Percentiles rank a stretch among this genome's conserved stretches.
Conservation (phyloP, 2,888 invertebrate species). For the Coleophora flavipennella region DNA sequence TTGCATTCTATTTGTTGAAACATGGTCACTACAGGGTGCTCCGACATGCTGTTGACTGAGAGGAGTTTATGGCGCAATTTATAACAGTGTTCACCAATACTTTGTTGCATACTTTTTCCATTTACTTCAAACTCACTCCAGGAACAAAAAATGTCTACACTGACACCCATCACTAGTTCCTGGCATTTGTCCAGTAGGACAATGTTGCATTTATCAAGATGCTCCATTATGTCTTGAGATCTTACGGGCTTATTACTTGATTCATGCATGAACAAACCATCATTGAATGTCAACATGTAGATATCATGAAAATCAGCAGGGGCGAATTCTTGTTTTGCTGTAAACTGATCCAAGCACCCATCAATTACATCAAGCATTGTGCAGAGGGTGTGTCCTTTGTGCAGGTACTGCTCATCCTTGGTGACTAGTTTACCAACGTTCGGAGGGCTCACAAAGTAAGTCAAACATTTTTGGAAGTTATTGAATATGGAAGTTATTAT, state of each 20-base stretch:
- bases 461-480: slow-evolving; percentile 39
- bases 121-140: slow-evolving; percentile 59
- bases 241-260: slow-evolving; percentile 26
- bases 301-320: slow-evolving; percentile 25
- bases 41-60: slow-evolving; percentile 23
- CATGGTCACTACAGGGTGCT: slow-evolving; percentile 48
- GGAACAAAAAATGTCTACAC: slow-evolving; percentile 56
- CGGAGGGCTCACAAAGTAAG: slow-evolving; percentile 43
- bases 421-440: slow-evolving; percentile 36
- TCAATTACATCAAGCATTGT: slow-evolving; percentile 28
- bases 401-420: slow-evolving; percentile 41
- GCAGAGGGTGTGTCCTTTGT: slow-evolving; percentile 38
- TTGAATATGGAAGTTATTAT: slow-evolving; percentile 26
- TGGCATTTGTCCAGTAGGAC: slow-evolving; percentile 42
- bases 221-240: slow-evolving; percentile 26
- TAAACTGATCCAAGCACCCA: slow-evolving; percentile 34
- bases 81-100: slow-evolving; percentile 47
- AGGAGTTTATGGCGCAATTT: slow-evolving; percentile 32
- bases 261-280: slow-evolving; percentile 23
- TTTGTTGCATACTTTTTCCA: slow-evolving; percentile 47
- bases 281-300: slow-evolving; percentile 37
- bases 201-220: slow-evolving; percentile 35
- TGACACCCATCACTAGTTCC: slow-evolving; percentile 49
- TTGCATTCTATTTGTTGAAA: slow-evolving; percentile 44
- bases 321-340: slow-evolving; percentile 25